These are phyloP conservation scores for Fopius arisanus DNA, from an alignment of 1,140 invertebrate genomes.

Conservation along the genomic window DNA sequence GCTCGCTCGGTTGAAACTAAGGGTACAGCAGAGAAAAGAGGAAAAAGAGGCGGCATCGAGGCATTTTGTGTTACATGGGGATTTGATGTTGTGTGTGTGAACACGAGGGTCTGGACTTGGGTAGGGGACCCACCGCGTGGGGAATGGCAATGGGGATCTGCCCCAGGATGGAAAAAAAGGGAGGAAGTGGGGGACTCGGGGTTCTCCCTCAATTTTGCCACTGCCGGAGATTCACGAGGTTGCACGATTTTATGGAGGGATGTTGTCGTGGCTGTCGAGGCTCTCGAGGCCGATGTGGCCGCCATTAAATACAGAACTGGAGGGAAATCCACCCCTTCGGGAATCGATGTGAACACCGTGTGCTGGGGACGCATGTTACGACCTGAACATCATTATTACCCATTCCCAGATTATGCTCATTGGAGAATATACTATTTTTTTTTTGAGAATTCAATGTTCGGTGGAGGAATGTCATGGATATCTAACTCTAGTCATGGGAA, in stretches of 20 bases:
- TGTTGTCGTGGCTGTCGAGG: slow-evolving; percentile 19
- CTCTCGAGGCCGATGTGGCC: neutral
- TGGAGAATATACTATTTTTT: neutral
- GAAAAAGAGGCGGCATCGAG: slow-evolving; percentile 21
- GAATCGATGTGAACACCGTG: neutral
- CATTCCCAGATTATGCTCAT: neutral
- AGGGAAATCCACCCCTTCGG: neutral
- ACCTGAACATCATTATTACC: too few relatives aligned
- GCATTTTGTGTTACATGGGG: neutral
- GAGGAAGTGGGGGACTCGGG: neutral
- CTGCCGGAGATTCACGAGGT: neutral
- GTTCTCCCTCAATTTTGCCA: too few relatives aligned
- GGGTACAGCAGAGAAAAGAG: neutral
- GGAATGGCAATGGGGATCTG: neutral
- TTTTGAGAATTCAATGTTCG: too few relatives aligned
- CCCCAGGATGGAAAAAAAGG: too few relatives aligned
- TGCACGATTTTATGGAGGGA: slow-evolving; percentile 44
- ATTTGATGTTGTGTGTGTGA: neutral
- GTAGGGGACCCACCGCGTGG: neutral
- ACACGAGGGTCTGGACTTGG: neutral
- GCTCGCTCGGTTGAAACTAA: slow-evolving; percentile 23
- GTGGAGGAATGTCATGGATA: too few relatives aligned
- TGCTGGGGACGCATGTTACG: neutral
- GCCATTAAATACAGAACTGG: neutral
- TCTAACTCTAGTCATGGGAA: too few relatives aligned